A percentile compares a stretch with the other conserved stretches of the same genome.
Conservation (phyloP, 1,140 invertebrate species). For the Idris sp. region DNA sequence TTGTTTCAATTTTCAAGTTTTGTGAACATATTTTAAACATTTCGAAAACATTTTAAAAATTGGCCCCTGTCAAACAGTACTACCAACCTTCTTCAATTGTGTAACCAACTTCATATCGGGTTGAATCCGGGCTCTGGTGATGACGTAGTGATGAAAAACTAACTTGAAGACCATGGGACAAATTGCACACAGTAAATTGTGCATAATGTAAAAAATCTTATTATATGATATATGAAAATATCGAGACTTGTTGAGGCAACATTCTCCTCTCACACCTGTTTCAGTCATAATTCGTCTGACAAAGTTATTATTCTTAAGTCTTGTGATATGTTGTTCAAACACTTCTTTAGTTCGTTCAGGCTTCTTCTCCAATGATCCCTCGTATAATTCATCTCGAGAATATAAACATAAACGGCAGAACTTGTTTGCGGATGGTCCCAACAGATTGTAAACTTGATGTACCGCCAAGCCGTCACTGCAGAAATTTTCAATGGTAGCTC, state of each 20-base stretch:
- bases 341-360: conserved; percentile 18
- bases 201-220: conserved; percentile 57
- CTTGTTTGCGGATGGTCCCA: background rate
- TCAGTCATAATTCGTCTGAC: conserved; percentile 38
- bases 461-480: conserved; percentile 1
- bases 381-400: conserved; percentile 19
- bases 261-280: too few relatives aligned
- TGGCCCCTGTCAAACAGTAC: too few relatives aligned
- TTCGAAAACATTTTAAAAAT: too few relatives aligned
- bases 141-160: conserved; percentile 33
- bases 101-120: too few relatives aligned
- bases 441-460: background rate
- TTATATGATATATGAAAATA: conserved; percentile 55
- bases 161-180: conserved; percentile 49
- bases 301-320: background rate
- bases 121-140: too few relatives aligned
- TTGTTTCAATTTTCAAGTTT: too few relatives aligned
- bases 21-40: too few relatives aligned
- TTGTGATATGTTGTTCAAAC: conserved; percentile 3
- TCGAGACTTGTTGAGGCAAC: too few relatives aligned
- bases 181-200: conserved; percentile 49
- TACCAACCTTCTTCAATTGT: too few relatives aligned
- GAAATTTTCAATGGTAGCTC: too few relatives aligned
- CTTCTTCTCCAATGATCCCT: background rate
- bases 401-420: conserved; percentile 25